Conservation (phyloP, 1,140 invertebrate genomes). For the Drosophila virilis region DNA sequence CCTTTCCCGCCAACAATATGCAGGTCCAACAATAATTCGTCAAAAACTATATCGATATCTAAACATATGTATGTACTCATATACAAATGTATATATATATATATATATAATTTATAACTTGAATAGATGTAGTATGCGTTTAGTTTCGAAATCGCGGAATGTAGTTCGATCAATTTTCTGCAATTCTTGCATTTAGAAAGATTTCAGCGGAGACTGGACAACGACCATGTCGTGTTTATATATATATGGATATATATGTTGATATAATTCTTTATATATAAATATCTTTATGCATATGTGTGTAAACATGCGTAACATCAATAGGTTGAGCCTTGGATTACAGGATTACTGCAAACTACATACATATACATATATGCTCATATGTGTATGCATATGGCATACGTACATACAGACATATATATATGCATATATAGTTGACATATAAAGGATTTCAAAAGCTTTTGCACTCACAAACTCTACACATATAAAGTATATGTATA, state of each 20-base stretch:
- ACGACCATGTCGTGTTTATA: no score
- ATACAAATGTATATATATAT: not conserved
- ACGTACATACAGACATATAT: constrained; percentile 5
- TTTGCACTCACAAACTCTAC: constrained; percentile 18
- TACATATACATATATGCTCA: not conserved
- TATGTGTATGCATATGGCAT: not conserved
- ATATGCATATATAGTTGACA: not conserved
- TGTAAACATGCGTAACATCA: not conserved
- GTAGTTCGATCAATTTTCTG: not conserved
- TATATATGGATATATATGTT: not conserved
- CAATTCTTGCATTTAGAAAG: not conserved
- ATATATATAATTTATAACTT: not conserved
- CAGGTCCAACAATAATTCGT: constrained; percentile 8
- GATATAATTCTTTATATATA: not conserved
- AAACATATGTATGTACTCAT: constrained; percentile 1
- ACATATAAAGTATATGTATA: constrained; percentile 18
- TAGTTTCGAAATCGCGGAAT: not conserved
- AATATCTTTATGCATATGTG: not conserved
- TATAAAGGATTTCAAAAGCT: constrained; percentile 6
- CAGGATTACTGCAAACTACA: not conserved
- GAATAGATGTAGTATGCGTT: not conserved
- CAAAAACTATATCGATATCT: constrained; percentile 10
- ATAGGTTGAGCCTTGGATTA: not conserved
- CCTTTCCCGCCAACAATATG: not conserved
- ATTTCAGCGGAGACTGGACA: no score